Percentiles rank a stretch among this genome's conserved stretches.
phyloP scores from a whole-genome alignment of 2,888 invertebrate genomes.

The Acronicta aceris region DNA sequence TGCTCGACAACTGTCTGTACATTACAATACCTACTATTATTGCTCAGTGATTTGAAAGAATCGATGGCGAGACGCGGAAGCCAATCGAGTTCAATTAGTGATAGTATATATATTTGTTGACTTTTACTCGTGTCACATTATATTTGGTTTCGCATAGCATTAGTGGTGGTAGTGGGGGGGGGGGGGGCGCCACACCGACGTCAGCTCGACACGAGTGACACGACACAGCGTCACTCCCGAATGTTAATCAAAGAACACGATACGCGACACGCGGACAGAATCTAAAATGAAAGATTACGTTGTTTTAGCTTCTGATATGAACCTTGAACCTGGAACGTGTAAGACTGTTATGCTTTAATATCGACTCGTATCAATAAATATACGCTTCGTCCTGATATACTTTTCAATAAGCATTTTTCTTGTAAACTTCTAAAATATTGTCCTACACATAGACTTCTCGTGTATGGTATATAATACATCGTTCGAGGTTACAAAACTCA shows the following conservation, averaged over 20 bases:
- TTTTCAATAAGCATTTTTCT: too few relatives aligned
- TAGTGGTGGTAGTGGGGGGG: background rate
- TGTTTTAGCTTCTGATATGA: background rate
- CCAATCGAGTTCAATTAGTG: background rate
- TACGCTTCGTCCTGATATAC: too few relatives aligned
- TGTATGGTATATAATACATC: too few relatives aligned
- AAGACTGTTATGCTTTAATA: background rate
- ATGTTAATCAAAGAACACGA: conserved; percentile 4
- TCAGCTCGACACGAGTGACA: background rate
- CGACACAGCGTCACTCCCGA: background rate
- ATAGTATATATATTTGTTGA: too few relatives aligned
- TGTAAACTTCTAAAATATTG: too few relatives aligned
- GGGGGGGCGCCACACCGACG: background rate
- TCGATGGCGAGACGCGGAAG: too few relatives aligned
- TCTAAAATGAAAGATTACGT: background rate
- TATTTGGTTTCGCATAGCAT: background rate
- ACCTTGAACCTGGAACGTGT: background rate
- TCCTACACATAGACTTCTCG: too few relatives aligned
- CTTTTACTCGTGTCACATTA: too few relatives aligned
- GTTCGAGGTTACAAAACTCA: too few relatives aligned
- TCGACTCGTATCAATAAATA: background rate
- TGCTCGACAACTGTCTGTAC: too few relatives aligned
- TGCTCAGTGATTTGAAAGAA: too few relatives aligned
- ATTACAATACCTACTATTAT: too few relatives aligned
- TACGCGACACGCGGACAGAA: background rate